Percentiles rank a stretch among this genome's conserved stretches.
phyloP scores from a whole-genome alignment of 2,797 vertebrate species.

The Catharus ustulatus region DNA sequence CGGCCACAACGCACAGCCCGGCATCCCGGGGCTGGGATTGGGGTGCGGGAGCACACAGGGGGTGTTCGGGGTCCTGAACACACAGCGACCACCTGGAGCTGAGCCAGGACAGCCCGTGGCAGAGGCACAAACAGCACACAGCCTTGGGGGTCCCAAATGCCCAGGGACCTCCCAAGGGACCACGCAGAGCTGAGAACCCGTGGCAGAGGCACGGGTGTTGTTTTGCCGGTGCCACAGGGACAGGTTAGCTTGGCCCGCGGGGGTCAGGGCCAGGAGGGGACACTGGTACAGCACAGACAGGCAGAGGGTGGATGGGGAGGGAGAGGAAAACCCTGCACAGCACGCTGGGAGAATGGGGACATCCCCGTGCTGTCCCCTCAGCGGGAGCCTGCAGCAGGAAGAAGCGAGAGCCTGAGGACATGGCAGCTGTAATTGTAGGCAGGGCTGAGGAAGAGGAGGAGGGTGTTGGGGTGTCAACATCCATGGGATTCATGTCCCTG shows the following conservation, averaged over 20 bases:
- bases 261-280: no score
- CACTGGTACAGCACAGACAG: background rate
- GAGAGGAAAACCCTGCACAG: background rate
- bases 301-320: background rate
- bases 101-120: background rate
- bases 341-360: background rate
- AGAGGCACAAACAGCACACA: background rate
- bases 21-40: accelerated
- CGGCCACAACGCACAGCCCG: background rate
- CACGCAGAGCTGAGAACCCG: accelerated
- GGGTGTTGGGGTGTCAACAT: background rate
- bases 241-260: accelerated
- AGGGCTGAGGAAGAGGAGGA: background rate
- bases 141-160: background rate
- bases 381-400: background rate
- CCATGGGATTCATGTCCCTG: background rate
- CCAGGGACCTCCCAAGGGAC: background rate
- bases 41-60: background rate
- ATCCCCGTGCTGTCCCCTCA: background rate
- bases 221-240: background rate
- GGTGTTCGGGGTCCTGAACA: background rate
- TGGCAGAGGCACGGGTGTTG: accelerated
- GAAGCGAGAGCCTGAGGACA: background rate
- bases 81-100: background rate
- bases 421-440: background rate